Evolutionary conservation across 2,888 invertebrate genomes (phyloP), one percentile per base, ranked within the genome.

Genomic region (Heliconius ismenius): DNA sequence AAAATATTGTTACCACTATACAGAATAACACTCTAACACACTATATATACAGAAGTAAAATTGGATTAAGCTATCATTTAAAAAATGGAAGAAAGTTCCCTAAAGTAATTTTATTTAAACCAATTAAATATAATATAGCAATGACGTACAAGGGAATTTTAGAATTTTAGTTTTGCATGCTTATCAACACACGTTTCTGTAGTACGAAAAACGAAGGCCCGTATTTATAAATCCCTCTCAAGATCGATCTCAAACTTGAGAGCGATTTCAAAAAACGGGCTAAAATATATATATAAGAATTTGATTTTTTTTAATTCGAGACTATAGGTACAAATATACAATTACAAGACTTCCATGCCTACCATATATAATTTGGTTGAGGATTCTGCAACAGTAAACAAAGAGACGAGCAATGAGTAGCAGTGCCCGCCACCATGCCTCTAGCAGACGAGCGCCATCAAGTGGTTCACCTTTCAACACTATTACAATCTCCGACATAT

Each of bases 351-450:
- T 28, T 11, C 26, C 39, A 39, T 73, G 77, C 79, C 69, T 81
- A 92, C 92, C 92, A 83, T 26, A 26, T 26, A 26, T 26, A 26
- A 26, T 26, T 26, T 26, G 26, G 26, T 26, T 26, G 26, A 26
- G 26, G 26, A 26, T 26, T 26, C 26, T 26, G 26, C 26, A 26
- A 85, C 87, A 90, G 81, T 84, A 85, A 82, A 90, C 83, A 87
- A 95, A 84, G 86, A 95, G 84, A 86, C 94, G 83, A 78, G 90
- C 90, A 86, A 95, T 80, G 83, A 94, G 83, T 80, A 95, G 88
- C 72, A 95, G 85, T 2, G 93, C 92, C 81, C 93, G 92, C 86
- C 95, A 95, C 88, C 95, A 95, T 58, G 93, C 92, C 81, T 95
- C 95, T 80, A 95, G 85, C 49, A 95, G 84, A 9, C 91, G 88